Conservation (phyloP, 2,797 vertebrate species). For the Gymnopithys bicolor region DNA sequence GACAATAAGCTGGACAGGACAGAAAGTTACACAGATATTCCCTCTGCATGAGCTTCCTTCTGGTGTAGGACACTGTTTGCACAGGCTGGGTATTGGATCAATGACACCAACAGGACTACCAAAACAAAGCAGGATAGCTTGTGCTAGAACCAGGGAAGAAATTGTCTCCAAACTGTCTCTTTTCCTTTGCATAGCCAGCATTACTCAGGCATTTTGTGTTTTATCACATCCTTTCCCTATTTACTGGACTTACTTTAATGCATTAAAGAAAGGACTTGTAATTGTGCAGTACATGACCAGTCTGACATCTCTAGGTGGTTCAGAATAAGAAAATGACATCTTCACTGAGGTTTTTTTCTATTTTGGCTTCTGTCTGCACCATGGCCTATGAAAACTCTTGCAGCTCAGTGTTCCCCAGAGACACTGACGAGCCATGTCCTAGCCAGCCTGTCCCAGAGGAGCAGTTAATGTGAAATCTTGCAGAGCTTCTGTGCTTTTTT, state of each 20-base stretch:
- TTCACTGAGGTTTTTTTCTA: neutral
- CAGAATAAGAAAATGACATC: neutral
- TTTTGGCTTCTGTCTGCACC: neutral
- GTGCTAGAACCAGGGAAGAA: neutral
- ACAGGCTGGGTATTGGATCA: neutral
- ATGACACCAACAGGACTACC: neutral
- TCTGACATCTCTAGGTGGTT: neutral
- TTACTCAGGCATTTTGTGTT: neutral
- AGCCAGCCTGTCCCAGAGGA: neutral
- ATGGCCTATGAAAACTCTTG: neutral
- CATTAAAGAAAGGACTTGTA: neutral
- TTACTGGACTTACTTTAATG: neutral
- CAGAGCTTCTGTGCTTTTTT: neutral
- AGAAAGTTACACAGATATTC: neutral
- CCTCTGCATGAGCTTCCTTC: neutral
- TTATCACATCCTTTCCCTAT: neutral
- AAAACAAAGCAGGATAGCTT: neutral
- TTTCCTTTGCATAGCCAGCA: neutral
- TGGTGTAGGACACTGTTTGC: neutral
- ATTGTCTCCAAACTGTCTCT: neutral
- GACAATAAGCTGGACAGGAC: neutral
- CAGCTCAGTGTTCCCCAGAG: neutral
- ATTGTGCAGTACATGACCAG: neutral
- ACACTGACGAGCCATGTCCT: neutral
- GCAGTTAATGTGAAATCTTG: neutral